Base-by-base conservation (phyloP, 2,797 vertebrate genomes). In the Spinus pinus region DNA sequence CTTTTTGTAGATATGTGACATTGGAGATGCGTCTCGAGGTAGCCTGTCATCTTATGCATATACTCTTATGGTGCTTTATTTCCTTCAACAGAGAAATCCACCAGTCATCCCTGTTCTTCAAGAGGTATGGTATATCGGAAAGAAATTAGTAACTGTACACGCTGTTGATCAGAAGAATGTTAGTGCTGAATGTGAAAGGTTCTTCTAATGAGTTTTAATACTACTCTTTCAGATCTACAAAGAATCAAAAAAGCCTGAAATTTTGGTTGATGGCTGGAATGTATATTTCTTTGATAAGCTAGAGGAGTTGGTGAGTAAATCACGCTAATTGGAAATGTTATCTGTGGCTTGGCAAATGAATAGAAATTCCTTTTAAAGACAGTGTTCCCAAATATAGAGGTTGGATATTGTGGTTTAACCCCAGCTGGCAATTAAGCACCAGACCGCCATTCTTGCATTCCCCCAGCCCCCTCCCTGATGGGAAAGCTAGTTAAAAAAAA, bases 21-120 rank as follows among this genome's bases (percentile, higher is more conserved):
- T 99, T 60, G 99, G 99, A 20, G 99, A 99, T 69, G 99, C 99
- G 12, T 99, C 99, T 22, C 98, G 99, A 87, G 99, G 99, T 78
- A 99, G 99, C 95, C 98, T 99, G 44, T 99, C 99, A 0, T 99
- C 99, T 57, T 99, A 99, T 4, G 99, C 99, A 2, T 99, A 99
- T 96, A 99, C 99, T 31, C 98, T 99, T 91, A 99, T 99, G 99
- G 99, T 99, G 97, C 98, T 99, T 25, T 99, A 98, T 97, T 99
- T 98, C 93, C 98, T 99, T 57, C 99, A 99, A 84, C 99, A 99
- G 96, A 98, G 99, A 95, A 98, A 97, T 67, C 99, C 99, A 15
- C 99, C 99, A 9, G 98, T 99, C 78, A 99, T 99, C 81, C 99
- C 99, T 74, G 99, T 99, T 81, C 98, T 99, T 93, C 99, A 99